Conservation (phyloP, 1,140 invertebrate genomes). For the Phenacoccus solenopsis region DNA sequence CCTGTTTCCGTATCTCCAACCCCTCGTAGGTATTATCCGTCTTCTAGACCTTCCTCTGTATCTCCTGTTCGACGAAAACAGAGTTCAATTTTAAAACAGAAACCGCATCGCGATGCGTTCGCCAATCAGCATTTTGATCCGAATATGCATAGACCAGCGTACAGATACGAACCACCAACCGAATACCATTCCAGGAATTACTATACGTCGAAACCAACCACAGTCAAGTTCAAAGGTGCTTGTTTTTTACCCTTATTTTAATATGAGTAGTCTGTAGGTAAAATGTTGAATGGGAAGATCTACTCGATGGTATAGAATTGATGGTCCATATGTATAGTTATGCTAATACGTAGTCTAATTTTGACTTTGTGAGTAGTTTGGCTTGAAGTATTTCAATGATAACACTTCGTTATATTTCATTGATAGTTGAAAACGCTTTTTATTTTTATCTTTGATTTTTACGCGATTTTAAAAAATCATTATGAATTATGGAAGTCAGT, state of each 20-base stretch:
- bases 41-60: constrained; percentile 33
- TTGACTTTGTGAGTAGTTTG: too few relatives aligned
- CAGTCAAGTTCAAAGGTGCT: constrained; percentile 66
- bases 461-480: too few relatives aligned
- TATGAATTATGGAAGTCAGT: too few relatives aligned
- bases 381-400: too few relatives aligned
- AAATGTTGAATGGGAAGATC: too few relatives aligned
- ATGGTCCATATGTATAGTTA: too few relatives aligned
- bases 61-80: constrained; percentile 33
- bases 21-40: constrained; percentile 32
- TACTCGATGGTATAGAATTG: too few relatives aligned
- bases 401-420: too few relatives aligned
- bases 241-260: constrained; percentile 25
- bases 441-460: too few relatives aligned
- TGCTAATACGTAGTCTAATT: too few relatives aligned
- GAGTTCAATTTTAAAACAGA: constrained; percentile 47
- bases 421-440: too few relatives aligned
- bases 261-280: too few relatives aligned
- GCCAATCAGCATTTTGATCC: constrained; percentile 58
- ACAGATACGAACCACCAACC: constrained; percentile 52
- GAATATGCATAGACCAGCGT: constrained; percentile 54
- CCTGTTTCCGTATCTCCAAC: neutral
- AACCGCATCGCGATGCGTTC: constrained; percentile 40
- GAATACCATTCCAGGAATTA: constrained; percentile 14
- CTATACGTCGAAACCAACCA: constrained; percentile 39